Percentiles rank a stretch among this genome's conserved stretches.
These are phyloP conservation scores for Bergia sp. DNA, from an alignment of 92 coral and sea anemone genomes.

Conservation along the genomic window DNA sequence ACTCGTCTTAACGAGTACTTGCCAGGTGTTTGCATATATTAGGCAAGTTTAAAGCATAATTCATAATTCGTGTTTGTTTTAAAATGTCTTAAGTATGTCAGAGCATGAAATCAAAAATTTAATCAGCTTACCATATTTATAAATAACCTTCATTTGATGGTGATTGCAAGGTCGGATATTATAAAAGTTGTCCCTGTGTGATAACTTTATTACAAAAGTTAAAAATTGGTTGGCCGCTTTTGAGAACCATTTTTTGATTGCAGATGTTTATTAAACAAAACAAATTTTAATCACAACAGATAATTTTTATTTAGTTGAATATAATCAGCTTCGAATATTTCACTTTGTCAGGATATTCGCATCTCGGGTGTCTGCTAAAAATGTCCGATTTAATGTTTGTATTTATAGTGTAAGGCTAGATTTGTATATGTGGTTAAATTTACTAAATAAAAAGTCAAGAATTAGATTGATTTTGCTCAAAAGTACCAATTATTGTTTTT, in stretches of 20 bases:
- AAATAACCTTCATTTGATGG: conserved; percentile 1
- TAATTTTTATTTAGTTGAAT: too few species aligned
- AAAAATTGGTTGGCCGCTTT: neutral
- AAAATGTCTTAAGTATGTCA: neutral
- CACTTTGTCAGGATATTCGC: too few species aligned
- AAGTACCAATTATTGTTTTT: neutral
- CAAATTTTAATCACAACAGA: neutral
- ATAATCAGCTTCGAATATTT: too few species aligned
- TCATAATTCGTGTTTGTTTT: neutral
- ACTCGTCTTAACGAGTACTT: neutral
- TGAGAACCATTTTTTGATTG: neutral
- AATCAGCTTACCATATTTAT: neutral
- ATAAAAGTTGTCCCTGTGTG: neutral
- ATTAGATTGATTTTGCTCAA: neutral
- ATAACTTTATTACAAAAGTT: neutral
- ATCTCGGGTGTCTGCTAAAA: too few species aligned
- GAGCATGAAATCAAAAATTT: neutral
- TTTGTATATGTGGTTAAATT: too few species aligned
- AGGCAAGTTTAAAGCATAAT: neutral
- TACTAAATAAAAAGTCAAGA: neutral
- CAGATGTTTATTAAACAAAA: neutral
- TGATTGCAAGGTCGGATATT: neutral
- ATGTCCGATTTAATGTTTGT: too few species aligned
- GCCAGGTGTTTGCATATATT: conserved; percentile 35
- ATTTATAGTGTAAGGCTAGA: neutral